Evolutionary conservation across 35 echinoderm and acorn worm species (phyloP), one percentile per base, ranked within the genome.

Genomic region (Acanthaster planci): DNA sequence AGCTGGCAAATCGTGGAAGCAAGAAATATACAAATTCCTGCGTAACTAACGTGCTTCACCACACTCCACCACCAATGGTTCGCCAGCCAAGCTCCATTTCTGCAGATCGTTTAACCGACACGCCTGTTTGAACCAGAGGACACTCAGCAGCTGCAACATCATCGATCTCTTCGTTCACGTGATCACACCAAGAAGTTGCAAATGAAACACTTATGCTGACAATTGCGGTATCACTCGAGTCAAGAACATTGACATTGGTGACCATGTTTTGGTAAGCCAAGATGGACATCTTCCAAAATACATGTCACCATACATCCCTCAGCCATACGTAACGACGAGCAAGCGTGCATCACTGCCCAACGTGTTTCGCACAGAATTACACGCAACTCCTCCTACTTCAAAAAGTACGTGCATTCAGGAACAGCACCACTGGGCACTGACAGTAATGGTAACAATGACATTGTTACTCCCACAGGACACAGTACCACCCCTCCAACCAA

Each of bases 161-260:
- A 51, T 21, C 16, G 37, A 29, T 7, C 75, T 52, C 34, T 85
- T 89, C 58, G 35, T 34, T 9, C 32, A 78, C 38, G 88, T 88
- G 80, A 96, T 91, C 19, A 81, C 18, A 88, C 72, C 64, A 91
- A 88, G 85, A 95, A 91, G 76, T n/a, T n/a, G n/a, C n/a, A n/a
- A n/a, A n/a, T n/a, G n/a, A n/a, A n/a, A n/a, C n/a, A 37, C 72
- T 38, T 84, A 95, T 52, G 93, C 93, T 18, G 93, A 95, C 47
- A 95, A 84, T 56, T 57, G 57, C 42, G 55, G 29, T 37, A 37
- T 18, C 85, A 40, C 80, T 35, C 42, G 77, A 42, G 15, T 44
- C 80, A 35, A 51, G 0, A 76, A 76, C 17, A 56, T 92, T 7
- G 40, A 64, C 40, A 44, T 89, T 78, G 94, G 86, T 67, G 57